A percentile compares a stretch with the other conserved stretches of the same genome.
Conservation (phyloP, 1,140 invertebrate genomes). For the Caenorhabditis tropicalis region DNA sequence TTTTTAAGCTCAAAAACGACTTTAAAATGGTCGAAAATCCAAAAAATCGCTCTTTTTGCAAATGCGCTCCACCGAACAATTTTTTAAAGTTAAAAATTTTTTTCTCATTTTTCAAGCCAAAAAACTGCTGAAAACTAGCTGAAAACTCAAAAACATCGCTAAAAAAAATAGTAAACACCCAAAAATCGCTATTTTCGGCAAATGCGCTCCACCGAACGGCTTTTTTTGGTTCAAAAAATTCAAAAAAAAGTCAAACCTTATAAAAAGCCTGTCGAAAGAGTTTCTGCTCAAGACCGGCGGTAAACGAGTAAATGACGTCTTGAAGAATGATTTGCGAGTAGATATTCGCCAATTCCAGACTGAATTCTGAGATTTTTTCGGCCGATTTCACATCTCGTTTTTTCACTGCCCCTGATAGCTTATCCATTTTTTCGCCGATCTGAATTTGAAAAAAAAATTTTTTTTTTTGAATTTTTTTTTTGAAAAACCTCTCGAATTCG, state of each 20-base stretch:
- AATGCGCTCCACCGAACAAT: too few species aligned
- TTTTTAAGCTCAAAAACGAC: neutral
- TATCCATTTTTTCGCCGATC: constrained; percentile 16
- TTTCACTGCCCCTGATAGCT: neutral
- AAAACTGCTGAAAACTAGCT: too few species aligned
- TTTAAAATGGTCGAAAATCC: neutral
- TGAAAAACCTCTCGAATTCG: neutral
- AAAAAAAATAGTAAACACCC: too few species aligned
- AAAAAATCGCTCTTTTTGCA: too few species aligned
- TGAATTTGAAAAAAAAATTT: neutral
- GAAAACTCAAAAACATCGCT: too few species aligned
- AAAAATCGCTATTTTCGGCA: too few species aligned
- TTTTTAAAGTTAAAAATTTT: too few species aligned
- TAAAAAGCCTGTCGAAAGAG: constrained; percentile 39
- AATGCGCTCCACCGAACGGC: too few species aligned
- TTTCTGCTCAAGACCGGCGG: constrained; percentile 39
- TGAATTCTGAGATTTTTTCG: constrained; percentile 1
- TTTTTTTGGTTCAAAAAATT: neutral
- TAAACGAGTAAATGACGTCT: constrained; percentile 39
- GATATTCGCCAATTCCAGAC: constrained; percentile 26
- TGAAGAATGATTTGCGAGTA: constrained; percentile 17
- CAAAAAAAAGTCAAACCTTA: constrained; percentile 19
- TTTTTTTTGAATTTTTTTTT: neutral
- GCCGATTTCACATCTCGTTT: constrained; percentile 30
- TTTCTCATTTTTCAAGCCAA: too few species aligned